These are phyloP conservation scores for Leucoraja ocellata DNA, from an alignment of 2,797 vertebrate species.

Conservation along the genomic window DNA sequence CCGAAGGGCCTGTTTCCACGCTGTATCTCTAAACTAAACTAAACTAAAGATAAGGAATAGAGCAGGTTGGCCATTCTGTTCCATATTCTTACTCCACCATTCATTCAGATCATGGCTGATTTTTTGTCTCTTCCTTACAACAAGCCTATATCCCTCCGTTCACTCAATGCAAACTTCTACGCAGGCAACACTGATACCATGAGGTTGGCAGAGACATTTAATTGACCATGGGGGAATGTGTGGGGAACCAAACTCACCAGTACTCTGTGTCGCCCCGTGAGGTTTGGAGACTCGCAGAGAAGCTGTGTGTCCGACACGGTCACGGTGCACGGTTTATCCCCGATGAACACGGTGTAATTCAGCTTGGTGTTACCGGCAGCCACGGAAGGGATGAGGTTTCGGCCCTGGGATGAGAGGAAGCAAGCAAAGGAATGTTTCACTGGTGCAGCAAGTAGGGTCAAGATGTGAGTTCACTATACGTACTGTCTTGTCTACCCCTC, in stretches of 20 bases:
- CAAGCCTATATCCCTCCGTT: too few relatives aligned
- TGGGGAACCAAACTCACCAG: constrained; percentile 70
- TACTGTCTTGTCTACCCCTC: too few relatives aligned
- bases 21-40: too few relatives aligned
- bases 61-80: too few relatives aligned
- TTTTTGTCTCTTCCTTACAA: too few relatives aligned
- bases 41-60: too few relatives aligned
- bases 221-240: too few relatives aligned
- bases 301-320: constrained; percentile 92
- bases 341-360: constrained; percentile 90
- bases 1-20: too few relatives aligned
- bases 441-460: not conserved
- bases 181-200: not conserved
- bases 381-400: constrained; percentile 84
- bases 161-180: not conserved
- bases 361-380: constrained; percentile 84
- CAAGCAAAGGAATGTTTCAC: not conserved
- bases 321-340: constrained; percentile 82
- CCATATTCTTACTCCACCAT: too few relatives aligned
- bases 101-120: too few relatives aligned
- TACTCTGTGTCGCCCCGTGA: constrained; percentile 89
- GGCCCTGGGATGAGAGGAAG: constrained; percentile 61
- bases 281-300: constrained; percentile 89
- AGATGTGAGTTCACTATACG: too few relatives aligned
- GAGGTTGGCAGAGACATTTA: too few relatives aligned